These are phyloP conservation scores for Penaeus chinensis DNA, from an alignment of 1,140 invertebrate genomes.

Conservation along the genomic window DNA sequence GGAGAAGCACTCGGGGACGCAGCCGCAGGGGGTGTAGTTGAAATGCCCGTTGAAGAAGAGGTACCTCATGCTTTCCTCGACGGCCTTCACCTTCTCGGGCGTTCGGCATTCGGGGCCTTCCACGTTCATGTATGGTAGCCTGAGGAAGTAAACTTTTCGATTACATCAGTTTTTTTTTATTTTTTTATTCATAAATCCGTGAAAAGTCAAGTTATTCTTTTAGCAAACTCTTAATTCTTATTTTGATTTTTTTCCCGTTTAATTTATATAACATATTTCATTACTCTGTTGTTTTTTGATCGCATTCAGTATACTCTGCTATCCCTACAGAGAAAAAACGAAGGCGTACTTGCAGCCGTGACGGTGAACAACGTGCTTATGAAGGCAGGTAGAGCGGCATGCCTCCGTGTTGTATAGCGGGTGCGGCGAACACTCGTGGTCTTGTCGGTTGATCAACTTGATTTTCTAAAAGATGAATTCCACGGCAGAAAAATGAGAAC, in stretches of 20 bases:
- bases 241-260: background rate
- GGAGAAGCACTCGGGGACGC: constrained; percentile 15
- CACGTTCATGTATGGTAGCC: constrained; percentile 34
- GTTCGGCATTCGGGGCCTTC: background rate
- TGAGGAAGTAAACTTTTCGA: background rate
- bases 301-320: background rate
- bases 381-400: constrained; percentile 13
- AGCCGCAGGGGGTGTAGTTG: constrained; percentile 30
- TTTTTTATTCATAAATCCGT: no score
- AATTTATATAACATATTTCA: background rate
- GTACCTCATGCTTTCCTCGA: background rate
- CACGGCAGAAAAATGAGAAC: no score
- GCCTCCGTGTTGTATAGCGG: background rate
- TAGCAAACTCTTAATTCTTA: background rate
- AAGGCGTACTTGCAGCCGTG: constrained; percentile 13
- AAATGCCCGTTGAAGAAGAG: constrained; percentile 23
- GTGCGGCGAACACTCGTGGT: no score
- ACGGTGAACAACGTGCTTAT: background rate
- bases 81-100: background rate
- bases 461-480: no score
- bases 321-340: background rate
- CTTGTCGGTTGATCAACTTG: no score
- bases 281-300: background rate
- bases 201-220: background rate
- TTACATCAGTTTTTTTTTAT: no score